Base-by-base conservation (phyloP, 1,140 invertebrate genomes). In the Drosophila asahinai region DNA sequence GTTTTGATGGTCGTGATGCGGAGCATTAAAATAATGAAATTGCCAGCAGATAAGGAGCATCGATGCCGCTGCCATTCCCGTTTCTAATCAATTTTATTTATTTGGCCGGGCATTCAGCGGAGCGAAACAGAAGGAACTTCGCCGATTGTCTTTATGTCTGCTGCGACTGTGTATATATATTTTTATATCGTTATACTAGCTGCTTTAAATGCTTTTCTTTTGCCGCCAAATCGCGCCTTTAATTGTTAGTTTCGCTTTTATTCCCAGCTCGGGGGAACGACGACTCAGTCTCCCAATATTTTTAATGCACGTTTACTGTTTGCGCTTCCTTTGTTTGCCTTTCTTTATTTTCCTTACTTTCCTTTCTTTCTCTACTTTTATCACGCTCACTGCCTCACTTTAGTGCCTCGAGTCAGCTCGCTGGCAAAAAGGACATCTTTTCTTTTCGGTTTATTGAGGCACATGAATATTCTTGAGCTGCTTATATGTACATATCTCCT, bases 61-160 rank as follows among this genome's bases (percentile, higher is more conserved):
- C 27, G 60, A 58, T 58, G 47, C 52, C 33, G 19, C 52, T 51
- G 42, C 54, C 52, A 65, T 64, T 48, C 19, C 61, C 63, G 78
- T 68, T 80, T 55, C 80, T 63, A 86, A 86, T 86, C 83, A 87
- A 87, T 86, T 86, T 89, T 87, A 83, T 87, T 83, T 89, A 80
- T 66, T 77, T 81, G 45, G 58, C 71, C 64, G 40, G 64, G 33
- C 68, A 61, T 52, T 52, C 80, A 64, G 5, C 64, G 64, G 64
- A 68, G 33, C 67, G 67, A 36, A 67, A 55, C 49, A 30, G 48
- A 40, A 9, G 9, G 49, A 66, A 36, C 19, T 40, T 45, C 15
- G 27, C 22, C 45, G 30, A 71, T 40, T 49, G 55, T 65, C 61
- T 72, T 58, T 40, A 45, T 52, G 58, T 64, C 8, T 58, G 11